phyloP scores from a whole-genome alignment of 2,113 vertebrate genomes.

The Antechinus flavipes region DNA sequence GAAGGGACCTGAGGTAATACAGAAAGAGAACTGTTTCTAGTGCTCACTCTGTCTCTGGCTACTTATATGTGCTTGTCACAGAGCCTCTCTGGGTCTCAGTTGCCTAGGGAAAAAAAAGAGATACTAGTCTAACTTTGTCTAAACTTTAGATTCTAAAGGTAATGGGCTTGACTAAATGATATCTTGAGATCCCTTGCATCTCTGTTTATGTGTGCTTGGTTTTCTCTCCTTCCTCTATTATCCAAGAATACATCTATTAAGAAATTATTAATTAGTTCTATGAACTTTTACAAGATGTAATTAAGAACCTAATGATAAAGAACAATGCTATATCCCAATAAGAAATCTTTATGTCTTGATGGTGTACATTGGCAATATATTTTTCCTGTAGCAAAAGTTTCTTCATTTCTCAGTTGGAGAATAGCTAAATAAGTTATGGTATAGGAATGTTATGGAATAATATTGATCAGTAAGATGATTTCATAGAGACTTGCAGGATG shows the following conservation, averaged over 20 bases:
- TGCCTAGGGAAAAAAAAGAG: background rate
- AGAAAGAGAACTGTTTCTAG: background rate
- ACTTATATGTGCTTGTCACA: background rate
- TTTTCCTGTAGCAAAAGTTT: constrained; percentile 10
- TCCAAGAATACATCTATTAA: background rate
- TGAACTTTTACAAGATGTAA: background rate
- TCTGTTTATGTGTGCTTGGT: background rate
- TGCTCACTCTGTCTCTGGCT: background rate
- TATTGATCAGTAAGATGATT: no score
- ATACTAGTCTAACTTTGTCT: background rate
- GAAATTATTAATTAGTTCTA: background rate
- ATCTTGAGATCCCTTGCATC: background rate
- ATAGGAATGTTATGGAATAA: no score
- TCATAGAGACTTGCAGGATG: no score
- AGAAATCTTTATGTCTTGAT: background rate
- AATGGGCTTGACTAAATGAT: background rate
- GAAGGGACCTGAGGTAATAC: no score
- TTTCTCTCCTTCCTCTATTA: background rate
- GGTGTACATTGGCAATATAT: background rate
- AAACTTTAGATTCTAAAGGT: background rate
- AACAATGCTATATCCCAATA: background rate
- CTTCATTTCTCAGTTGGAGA: no score
- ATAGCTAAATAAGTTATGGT: no score
- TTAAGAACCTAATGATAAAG: background rate
- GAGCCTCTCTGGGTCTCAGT: background rate